Base-by-base conservation (phyloP, 2,888 invertebrate species). In the Corbicula japonica region DNA sequence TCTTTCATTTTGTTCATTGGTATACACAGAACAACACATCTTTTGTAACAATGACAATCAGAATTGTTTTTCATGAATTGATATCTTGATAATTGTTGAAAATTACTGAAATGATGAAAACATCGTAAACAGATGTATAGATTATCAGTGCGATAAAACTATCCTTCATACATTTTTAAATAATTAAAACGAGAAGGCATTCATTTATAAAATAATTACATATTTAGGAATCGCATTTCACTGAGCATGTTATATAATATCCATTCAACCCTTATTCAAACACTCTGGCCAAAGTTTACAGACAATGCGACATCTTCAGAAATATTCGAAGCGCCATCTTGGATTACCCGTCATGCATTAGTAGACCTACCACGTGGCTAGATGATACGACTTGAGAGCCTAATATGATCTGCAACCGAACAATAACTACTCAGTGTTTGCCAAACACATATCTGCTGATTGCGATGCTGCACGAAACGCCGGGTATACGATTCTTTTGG, bases 241-340 rank as follows among this genome's bases (percentile, higher is more conserved):
- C 66, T 74, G 65, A 60, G 21, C 50, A 54, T 44, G 71, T 77
- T 71, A 77, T 58, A 76, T 72, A 77, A 71, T 71, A 72, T 65
- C 44, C 28, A 32, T 48, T 58, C 56, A 35, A 50, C 66, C 46
- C 28, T 30, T 10, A 38, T 46, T 38, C 35, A 66, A 74, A 46
- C 65, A 71, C 56, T 54, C 18, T 26, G 68, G 35, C 56, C 34
- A 48, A 58, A 26, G 75, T 62, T 54, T 46, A 48, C 26, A 65
- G 61, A 83, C 80, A 80, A 80, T 76, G 72, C 70, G 73, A 65
- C 82, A 83, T 78, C 82, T 83, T 83, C 82, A 72, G 72, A 78
- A 78, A 52, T 63, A 83, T 79, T 70, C 48, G 78, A 79, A 63
- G 52, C 76, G 70, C 69, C 70, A 72, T 78, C 73, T 79, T 83